Base-by-base conservation (phyloP, 2,797 vertebrate genomes). In the Phoeniculus purpureus region DNA sequence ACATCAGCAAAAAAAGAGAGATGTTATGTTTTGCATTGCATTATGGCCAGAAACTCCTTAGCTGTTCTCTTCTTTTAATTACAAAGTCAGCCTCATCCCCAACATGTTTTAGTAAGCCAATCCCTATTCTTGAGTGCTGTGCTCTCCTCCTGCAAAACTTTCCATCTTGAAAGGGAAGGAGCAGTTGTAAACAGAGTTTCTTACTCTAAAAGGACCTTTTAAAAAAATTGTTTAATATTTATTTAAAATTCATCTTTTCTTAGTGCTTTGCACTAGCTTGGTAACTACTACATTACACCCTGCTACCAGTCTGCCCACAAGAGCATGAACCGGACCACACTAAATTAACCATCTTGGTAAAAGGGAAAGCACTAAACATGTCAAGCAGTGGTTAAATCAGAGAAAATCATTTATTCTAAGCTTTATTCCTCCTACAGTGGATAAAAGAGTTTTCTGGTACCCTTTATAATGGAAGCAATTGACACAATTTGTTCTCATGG, bases 231-330 rank as follows among this genome's bases (percentile, higher is more conserved):
- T 40, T 74, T 48, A 5, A 6, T 13, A 4, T 15, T 5, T 26
- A 21, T 6, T 10, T 4, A 3, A 51, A 67, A 56, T 45, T 25
- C 0, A 0, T 52, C n/a, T 21, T 19, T 67, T 29, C 29, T 66
- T 32, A 13, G 7, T 1, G 0, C 15, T 5, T 29, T 10, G 8
- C 56, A 50, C 55, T 21, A 61, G 48, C 20, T 20, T 21, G 20
- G 52, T 47, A 85, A 55, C 25, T 8, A 4, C 64, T 32, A 43
- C 37, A n/a, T 17, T 40, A 60, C 6, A 17, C 10, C 17, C 51
- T 26, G 62, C 51, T 47, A 68, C 31, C 47, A 48, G 64, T 32
- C 17, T 65, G 25, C 52, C 32, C 29, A 1, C 22, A 72, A 50
- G 29, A 50, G 19, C 8, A 55, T 10, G 14, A 52, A 40, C 50